Percentiles rank a stretch among this genome's conserved stretches.
phyloP scores from a whole-genome alignment of 2,113 vertebrate genomes.

The Hypocryptadius cinnamomeus region DNA sequence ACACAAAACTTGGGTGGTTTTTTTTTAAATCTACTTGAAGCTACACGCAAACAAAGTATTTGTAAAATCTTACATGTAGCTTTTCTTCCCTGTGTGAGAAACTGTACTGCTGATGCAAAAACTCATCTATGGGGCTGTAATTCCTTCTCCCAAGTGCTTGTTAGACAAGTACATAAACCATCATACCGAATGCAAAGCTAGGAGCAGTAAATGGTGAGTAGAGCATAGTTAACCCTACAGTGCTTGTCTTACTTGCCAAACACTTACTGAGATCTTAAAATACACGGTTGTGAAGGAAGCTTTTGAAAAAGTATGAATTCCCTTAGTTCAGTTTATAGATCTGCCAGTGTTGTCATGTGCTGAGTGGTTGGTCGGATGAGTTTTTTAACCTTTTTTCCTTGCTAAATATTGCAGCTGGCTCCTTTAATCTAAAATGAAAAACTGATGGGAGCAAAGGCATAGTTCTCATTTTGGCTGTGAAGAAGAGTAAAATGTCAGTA shows the following conservation, averaged over 20 bases:
- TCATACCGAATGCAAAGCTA: constrained; percentile 53
- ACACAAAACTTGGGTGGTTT: not conserved
- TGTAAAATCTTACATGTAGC: not conserved
- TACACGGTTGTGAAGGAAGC: not conserved
- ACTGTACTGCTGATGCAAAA: not conserved
- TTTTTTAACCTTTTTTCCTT: not conserved
- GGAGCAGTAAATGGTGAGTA: constrained; percentile 62
- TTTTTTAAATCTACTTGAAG: not conserved
- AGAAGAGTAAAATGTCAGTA: not conserved
- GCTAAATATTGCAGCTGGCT: not conserved
- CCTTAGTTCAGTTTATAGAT: not conserved
- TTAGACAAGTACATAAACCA: not conserved
- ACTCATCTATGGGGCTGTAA: not conserved
- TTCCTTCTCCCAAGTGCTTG: not conserved
- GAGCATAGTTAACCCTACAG: not conserved
- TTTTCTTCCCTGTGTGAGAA: not conserved
- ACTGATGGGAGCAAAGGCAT: not conserved
- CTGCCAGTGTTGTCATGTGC: not conserved
- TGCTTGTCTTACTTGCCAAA: not conserved
- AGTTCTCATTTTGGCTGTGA: not conserved
- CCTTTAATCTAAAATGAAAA: not conserved
- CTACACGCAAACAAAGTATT: not conserved
- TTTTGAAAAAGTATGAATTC: not conserved
- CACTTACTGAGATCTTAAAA: not conserved
- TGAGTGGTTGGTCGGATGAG: not conserved